Conservation (phyloP, 2,888 invertebrate genomes). For the Prosopocoilus inquinatus region DNA sequence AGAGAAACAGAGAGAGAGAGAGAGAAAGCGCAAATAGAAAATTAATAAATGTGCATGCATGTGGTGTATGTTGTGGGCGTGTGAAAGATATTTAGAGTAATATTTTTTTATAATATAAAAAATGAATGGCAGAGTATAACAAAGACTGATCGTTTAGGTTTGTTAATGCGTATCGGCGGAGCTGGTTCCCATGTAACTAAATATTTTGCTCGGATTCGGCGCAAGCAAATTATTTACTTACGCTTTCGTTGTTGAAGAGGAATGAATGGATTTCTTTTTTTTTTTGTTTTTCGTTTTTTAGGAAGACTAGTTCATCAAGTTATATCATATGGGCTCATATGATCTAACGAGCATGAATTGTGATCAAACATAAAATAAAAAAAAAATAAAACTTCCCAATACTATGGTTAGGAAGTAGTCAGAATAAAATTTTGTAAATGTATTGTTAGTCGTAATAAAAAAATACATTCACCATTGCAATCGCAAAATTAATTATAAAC, state of each 20-base stretch:
- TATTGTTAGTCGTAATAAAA: constrained; percentile 16
- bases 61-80: constrained; percentile 14
- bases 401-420: constrained; percentile 3
- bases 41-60: constrained; percentile 9
- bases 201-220: constrained; percentile 2
- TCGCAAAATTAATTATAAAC: constrained; percentile 16
- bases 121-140: constrained; percentile 37
- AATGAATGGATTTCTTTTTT: constrained; percentile 3
- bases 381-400: constrained; percentile 8
- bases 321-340: constrained; percentile 17
- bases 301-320: constrained; percentile 7
- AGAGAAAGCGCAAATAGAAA: not conserved
- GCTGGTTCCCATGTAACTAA: not conserved
- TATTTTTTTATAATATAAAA: constrained; percentile 43
- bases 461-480: constrained; percentile 9
- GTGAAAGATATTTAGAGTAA: constrained; percentile 34
- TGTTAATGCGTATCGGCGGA: constrained; percentile 28
- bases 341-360: constrained; percentile 11
- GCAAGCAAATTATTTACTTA: constrained; percentile 5
- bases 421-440: constrained; percentile 16
- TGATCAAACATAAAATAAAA: not conserved
- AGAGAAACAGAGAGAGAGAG: not conserved
- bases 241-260: constrained; percentile 4
- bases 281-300: not conserved
- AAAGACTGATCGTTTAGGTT: constrained; percentile 47